Evolutionary conservation across 2,113 vertebrate species (phyloP), one percentile per base, ranked within the genome.

Genomic region (Heterocephalus glaber): DNA sequence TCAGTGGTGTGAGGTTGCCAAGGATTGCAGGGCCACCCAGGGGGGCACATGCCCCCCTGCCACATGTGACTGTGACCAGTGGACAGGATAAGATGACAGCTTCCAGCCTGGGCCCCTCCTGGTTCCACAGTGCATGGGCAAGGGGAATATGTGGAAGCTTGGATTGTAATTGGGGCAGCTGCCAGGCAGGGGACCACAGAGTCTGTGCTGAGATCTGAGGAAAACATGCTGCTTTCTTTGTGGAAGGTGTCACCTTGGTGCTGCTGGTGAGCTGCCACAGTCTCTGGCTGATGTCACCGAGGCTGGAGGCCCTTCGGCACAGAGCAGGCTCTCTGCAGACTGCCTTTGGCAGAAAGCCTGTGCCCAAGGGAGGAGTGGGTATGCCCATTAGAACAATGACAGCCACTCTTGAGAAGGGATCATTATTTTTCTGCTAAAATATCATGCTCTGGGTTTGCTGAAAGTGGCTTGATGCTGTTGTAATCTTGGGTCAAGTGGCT

Each of bases 241-340:
- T 52, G 41, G 66, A 49, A 61, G 35, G 49, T 28, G 17, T 85
- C 8, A 22, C 49, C 30, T 52, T 54, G 76, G 76, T 14, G 66
- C 54, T 44, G 44, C n/a, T 80, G 24, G 28, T 28, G 84, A 89
- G 72, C 61, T 12, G 1, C 38, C 44, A 17, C 52, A 76, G 63
- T 93, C 76, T n/a, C 60, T 0, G 1, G 58, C 56, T 95, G 81
- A 96, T 72, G 72, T 95, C 96, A 97, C 82, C 92, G 76, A n/a
- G 47, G 22, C 89, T 95, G 70, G 12, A 96, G 97, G 96, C 54
- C 90, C 7, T 16, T 61, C n/a, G 16, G 60, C 84, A 95, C 93
- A 88, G 91, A 77, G 16, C 80, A 38, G 52, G 47, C 22, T 49
- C 14, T 70, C 8, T 33, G 70, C 14, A 77, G 56, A 9, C 44